Base-by-base conservation (phyloP, 2,797 vertebrate genomes). In the Bothrops alternatus region DNA sequence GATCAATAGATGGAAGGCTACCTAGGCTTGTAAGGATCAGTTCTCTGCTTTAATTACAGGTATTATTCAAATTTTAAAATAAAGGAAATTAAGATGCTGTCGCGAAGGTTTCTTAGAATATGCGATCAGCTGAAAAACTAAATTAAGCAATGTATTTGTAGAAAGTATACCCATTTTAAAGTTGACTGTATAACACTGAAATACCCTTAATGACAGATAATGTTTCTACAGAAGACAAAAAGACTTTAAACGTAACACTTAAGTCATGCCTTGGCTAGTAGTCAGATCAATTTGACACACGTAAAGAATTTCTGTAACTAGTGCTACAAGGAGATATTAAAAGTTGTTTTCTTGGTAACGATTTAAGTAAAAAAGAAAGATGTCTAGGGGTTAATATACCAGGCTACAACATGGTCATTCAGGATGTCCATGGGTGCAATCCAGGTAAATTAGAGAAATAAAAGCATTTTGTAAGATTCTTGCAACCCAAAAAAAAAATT, bases 1-100 rank as follows among this genome's bases (percentile, higher is more conserved):
- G 98, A 98, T 98, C 98, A 98, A 98, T 97, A 95, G 96, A 97
- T 96, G 95, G 96, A 97, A 97, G 97, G 97, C 97, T 96, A 96
- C 97, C 97, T 97, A 97, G 96, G 96, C 97, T 97, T 97, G 97
- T 95, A 95, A 90, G 91, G 95, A 93, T 95, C 95, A n/a, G 95
- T 96, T 97, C 97, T 97, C 97, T 97, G 97, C 96, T 95, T 96
- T 98, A 98, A 99, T 98, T 98, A 97, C 95, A 98, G 96, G 97
- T 97, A 95, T 94, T 95, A 96, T 94, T 96, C 93, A 95, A 89
- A 95, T 94, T 94, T 93, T 93, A 5, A 93, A 93, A 87, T 32
- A 82, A 92, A 95, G 87, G n/a, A 94, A 96, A 95, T 95, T 93
- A 96, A 93, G 86, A 37, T n/a, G 60, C 53, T 57, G 82, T 85